These are phyloP conservation scores for Zoanthus gigantus DNA, from an alignment of 92 coral and sea anemone species.

Conservation along the genomic window DNA sequence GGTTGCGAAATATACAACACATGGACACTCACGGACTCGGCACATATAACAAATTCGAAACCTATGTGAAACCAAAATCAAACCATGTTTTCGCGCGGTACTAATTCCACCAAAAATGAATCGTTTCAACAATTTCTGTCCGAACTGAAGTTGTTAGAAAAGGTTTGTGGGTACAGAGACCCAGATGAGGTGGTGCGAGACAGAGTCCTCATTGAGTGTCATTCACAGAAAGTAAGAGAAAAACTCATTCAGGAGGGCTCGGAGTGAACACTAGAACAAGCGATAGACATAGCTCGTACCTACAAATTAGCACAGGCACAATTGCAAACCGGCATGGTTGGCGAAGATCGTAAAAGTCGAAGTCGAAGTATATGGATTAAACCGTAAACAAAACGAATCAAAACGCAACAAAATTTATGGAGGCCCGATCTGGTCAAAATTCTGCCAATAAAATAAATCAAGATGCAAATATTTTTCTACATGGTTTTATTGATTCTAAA, in stretches of 20 bases:
- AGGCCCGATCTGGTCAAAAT: too few species aligned
- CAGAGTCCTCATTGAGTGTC: constrained; percentile 37
- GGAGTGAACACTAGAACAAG: constrained; percentile 64
- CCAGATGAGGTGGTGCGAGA: constrained; percentile 52
- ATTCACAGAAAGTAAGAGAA: not conserved
- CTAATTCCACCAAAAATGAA: too few species aligned
- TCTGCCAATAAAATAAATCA: too few species aligned
- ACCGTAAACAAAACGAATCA: not conserved
- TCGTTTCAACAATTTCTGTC: constrained; percentile 18
- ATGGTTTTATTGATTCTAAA: too few species aligned
- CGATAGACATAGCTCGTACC: constrained; percentile 3
- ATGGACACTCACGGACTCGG: too few species aligned
- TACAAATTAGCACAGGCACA: constrained; percentile 52
- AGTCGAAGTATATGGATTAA: constrained; percentile 17
- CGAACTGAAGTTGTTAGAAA: constrained; percentile 2
- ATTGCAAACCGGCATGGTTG: constrained; percentile 48
- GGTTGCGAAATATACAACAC: too few species aligned
- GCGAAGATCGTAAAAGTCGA: constrained; percentile 17
- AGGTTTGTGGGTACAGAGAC: constrained; percentile 42
- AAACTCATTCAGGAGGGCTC: constrained; percentile 61
- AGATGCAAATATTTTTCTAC: too few species aligned
- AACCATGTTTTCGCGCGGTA: too few species aligned
- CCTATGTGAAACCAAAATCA: constrained; percentile 25
- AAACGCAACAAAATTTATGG: constrained; percentile 4
- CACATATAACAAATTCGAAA: constrained; percentile 7